Conservation (phyloP, 2,113 vertebrate genomes). For the Tauraco erythrolophus region DNA sequence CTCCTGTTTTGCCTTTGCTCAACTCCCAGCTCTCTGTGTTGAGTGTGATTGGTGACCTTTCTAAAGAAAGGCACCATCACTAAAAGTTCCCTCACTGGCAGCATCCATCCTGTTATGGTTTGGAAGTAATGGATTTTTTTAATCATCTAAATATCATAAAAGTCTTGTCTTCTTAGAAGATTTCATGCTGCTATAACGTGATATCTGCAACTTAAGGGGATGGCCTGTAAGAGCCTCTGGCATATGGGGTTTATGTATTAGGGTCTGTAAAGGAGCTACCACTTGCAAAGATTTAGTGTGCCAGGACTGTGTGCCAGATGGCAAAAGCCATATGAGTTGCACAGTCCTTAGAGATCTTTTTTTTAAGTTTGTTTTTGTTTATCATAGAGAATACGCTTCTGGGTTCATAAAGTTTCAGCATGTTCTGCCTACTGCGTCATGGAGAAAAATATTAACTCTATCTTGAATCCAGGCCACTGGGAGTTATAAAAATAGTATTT, state of each 20-base stretch:
- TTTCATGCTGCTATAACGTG: not conserved
- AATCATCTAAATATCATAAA: not conserved
- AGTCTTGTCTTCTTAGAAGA: not conserved
- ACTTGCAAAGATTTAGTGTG: slow-evolving; percentile 59
- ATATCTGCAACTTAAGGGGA: slow-evolving; percentile 2
- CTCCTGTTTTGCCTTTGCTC: not conserved
- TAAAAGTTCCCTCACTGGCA: not conserved
- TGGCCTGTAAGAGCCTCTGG: not conserved
- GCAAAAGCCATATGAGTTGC: slow-evolving; percentile 47
- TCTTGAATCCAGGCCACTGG: slow-evolving; percentile 49
- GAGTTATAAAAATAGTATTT: slow-evolving; percentile 62
- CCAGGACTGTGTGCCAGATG: slow-evolving; percentile 65
- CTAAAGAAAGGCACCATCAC: not conserved
- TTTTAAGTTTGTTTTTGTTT: slow-evolving; percentile 73
- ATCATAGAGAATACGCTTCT: slow-evolving; percentile 41
- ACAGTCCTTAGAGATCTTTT: slow-evolving; percentile 7
- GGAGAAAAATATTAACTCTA: slow-evolving; percentile 69
- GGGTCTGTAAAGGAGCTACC: slow-evolving; percentile 40
- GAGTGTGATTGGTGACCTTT: slow-evolving; percentile 27
- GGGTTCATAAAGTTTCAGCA: slow-evolving; percentile 65
- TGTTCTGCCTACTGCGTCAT: slow-evolving; percentile 62
- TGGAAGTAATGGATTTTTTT: not conserved
- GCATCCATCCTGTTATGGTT: not conserved
- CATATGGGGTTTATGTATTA: slow-evolving; percentile 40
- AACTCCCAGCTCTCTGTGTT: not conserved